These are phyloP conservation scores for Stenotaenia linearis DNA, from an alignment of 2,888 invertebrate genomes.

Conservation along the genomic window DNA sequence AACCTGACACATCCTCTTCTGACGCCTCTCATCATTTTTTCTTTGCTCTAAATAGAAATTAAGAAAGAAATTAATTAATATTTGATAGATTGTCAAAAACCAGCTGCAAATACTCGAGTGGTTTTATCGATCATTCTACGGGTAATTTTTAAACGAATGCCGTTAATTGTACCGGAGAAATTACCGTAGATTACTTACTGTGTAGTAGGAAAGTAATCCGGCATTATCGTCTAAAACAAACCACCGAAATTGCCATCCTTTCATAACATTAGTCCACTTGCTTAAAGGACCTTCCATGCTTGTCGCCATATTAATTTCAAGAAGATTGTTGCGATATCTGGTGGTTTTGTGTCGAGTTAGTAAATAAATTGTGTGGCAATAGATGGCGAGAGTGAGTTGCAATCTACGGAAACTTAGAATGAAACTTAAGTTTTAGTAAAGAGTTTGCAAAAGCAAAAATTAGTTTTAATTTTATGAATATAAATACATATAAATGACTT, in stretches of 20 bases:
- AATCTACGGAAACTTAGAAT: no score
- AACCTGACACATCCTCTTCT: constrained; percentile 94
- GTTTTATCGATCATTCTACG: not conserved
- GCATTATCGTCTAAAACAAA: constrained; percentile 97
- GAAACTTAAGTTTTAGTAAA: no score
- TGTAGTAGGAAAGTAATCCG: constrained; percentile 93
- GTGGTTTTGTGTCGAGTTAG: no score
- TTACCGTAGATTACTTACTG: constrained; percentile 61
- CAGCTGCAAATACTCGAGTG: not conserved
- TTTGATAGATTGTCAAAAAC: not conserved
- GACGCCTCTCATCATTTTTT: constrained; percentile 97
- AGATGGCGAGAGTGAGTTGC: no score
- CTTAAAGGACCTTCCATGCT: constrained; percentile 86
- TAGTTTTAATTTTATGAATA: no score
- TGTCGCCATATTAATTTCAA: constrained; percentile 29
- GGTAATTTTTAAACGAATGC: not conserved
- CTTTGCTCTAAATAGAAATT: constrained; percentile 75
- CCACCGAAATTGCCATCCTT: constrained; percentile 99
- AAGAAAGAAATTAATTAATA: constrained; percentile 3
- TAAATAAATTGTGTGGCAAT: no score
- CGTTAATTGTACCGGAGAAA: not conserved
- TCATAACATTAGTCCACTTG: constrained; percentile 97
- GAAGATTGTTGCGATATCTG: not conserved
- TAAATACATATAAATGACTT: no score
- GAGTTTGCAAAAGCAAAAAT: no score